Percentiles rank a stretch among this genome's conserved stretches.
Evolutionary conservation across 2,888 invertebrate species (phyloP).

Genomic region (Idaea dimidiata): DNA sequence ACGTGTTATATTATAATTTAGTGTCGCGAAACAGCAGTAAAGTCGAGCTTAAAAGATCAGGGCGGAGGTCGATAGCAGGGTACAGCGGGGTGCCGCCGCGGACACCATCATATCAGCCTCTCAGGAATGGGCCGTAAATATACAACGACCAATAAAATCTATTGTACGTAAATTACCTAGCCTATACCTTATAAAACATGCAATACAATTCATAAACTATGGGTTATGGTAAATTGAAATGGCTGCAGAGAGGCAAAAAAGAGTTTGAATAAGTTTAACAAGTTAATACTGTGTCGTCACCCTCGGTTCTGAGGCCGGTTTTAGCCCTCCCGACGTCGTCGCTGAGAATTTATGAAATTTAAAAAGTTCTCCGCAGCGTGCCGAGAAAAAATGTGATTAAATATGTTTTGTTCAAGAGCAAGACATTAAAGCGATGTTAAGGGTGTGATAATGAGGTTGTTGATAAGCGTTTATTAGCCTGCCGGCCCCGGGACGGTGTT

Average conservation of each 20-base stretch:
- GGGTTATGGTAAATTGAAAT: constrained; percentile 2
- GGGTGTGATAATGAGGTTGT: constrained; percentile 81
- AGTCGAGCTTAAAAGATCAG: constrained; percentile 77
- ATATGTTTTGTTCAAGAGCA: constrained; percentile 82
- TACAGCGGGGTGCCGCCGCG: constrained; percentile 17
- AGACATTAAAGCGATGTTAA: constrained; percentile 81
- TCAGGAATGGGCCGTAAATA: not conserved
- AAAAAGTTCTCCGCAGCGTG: constrained; percentile 64
- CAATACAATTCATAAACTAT: not conserved
- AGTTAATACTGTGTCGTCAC: constrained; percentile 32
- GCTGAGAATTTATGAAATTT: constrained; percentile 68
- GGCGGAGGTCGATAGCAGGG: constrained; percentile 34
- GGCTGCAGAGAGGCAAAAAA: constrained; percentile 9
- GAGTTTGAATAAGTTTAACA: constrained; percentile 22
- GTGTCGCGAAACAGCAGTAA: constrained; percentile 68
- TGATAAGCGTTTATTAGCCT: constrained; percentile 81
- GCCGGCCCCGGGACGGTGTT: constrained; percentile 58
- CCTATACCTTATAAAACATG: not conserved
- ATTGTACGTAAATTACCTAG: not conserved
- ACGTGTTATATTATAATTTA: constrained; percentile 80
- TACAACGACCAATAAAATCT: not conserved
- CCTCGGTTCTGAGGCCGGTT: constrained; percentile 28
- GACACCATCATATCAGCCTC: constrained; percentile 14
- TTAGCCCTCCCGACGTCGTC: constrained; percentile 33
- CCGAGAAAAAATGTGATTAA: constrained; percentile 79